phyloP scores from a whole-genome alignment of 2,797 vertebrate genomes.

The Pitangus sulphuratus region DNA sequence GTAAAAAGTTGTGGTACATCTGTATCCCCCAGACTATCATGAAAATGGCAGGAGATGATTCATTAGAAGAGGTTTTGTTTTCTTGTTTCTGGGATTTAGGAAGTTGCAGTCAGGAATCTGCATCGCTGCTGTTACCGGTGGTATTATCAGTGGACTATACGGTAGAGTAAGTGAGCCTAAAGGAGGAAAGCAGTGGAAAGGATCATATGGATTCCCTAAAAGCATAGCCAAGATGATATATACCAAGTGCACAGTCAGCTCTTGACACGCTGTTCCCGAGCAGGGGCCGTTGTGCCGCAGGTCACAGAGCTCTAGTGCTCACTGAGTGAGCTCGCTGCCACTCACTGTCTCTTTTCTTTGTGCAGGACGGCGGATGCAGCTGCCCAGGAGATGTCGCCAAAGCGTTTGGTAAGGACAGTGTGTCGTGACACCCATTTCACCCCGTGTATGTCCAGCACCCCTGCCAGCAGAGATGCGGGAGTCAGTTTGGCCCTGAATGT shows the following conservation, averaged over 20 bases:
- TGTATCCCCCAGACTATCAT: neutral
- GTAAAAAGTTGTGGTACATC: neutral
- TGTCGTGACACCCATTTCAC: neutral
- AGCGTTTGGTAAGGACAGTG: slow-evolving; percentile 89
- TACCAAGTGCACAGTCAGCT: neutral
- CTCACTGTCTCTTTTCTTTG: slow-evolving; percentile 12
- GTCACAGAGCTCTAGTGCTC: neutral
- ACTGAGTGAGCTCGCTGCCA: neutral
- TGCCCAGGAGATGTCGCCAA: slow-evolving; percentile 98
- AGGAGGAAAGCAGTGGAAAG: neutral
- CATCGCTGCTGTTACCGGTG: neutral
- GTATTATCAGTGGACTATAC: neutral
- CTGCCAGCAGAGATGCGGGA: neutral
- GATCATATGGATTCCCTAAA: neutral
- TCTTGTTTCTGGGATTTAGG: neutral
- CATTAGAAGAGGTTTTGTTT: neutral
- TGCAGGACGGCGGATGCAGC: slow-evolving; percentile 95
- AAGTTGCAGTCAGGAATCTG: neutral
- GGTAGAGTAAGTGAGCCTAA: neutral
- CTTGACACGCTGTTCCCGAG: neutral
- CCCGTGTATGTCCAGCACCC: accelerated
- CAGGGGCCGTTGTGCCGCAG: neutral
- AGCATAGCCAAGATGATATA: neutral
- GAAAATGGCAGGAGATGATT: neutral
- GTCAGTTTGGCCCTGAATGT: neutral